A percentile compares a stretch with the other conserved stretches of the same genome.
Evolutionary conservation across 1,140 invertebrate genomes (phyloP).

Genomic region (Vanessa atalanta): DNA sequence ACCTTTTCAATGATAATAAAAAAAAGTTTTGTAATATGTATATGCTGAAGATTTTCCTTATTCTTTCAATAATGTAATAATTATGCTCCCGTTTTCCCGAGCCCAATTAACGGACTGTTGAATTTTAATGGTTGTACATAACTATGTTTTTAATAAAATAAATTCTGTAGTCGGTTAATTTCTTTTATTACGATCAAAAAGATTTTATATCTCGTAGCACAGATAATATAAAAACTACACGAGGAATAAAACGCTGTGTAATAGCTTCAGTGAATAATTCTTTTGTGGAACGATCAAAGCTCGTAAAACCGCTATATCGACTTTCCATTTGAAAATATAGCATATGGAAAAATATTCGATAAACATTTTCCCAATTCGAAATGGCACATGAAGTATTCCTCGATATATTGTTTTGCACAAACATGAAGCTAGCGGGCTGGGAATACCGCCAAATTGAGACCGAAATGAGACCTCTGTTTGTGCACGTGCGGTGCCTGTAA

Average conservation of each 20-base stretch:
- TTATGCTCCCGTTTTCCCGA: too few relatives aligned
- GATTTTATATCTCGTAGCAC: neutral
- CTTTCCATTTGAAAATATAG: neutral
- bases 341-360: neutral
- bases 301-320: neutral
- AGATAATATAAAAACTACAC: neutral
- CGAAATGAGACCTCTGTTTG: conserved; percentile 11
- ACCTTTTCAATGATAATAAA: too few relatives aligned
- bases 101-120: too few relatives aligned
- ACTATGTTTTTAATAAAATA: too few relatives aligned
- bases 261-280: neutral
- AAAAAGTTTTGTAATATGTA: too few relatives aligned
- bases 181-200: neutral
- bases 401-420: conserved; percentile 12
- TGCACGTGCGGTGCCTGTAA: neutral
- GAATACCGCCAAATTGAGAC: conserved; percentile 12
- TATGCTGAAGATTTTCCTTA: too few relatives aligned
- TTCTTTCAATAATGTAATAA: too few relatives aligned
- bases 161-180: too few relatives aligned
- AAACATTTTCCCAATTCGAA: neutral
- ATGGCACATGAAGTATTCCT: neutral
- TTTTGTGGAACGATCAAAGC: neutral
- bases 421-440: conserved; percentile 1
- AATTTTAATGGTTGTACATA: too few relatives aligned
- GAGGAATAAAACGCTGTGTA: neutral